Conservation (phyloP, 1,140 invertebrate genomes). For the Eumeta japonica region DNA sequence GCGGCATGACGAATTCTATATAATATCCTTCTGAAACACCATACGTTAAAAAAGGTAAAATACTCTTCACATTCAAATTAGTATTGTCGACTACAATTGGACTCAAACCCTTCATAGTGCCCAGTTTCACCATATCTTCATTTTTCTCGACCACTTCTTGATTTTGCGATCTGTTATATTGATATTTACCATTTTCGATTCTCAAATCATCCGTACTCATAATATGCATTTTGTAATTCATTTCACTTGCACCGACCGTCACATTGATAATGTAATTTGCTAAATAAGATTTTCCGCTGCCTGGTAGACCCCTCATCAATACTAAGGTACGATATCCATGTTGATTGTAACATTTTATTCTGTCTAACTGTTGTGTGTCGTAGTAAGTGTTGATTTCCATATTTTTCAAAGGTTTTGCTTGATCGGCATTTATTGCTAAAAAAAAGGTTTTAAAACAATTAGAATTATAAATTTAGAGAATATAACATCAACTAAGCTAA, state of each 20-base stretch:
- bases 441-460: too few relatives aligned
- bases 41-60: constrained; percentile 67
- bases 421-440: constrained; percentile 13
- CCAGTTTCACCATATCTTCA: constrained; percentile 59
- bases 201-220: constrained; percentile 79
- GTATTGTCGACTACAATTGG: constrained; percentile 89
- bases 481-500: too few relatives aligned
- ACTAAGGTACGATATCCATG: constrained; percentile 64
- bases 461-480: too few relatives aligned
- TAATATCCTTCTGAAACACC: constrained; percentile 69
- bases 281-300: constrained; percentile 77
- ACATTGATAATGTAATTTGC: constrained; percentile 59
- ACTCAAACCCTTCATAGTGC: constrained; percentile 60
- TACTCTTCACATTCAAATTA: constrained; percentile 77
- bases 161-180: constrained; percentile 61
- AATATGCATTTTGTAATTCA: constrained; percentile 53
- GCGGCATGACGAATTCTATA: constrained; percentile 72
- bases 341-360: constrained; percentile 26
- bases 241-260: constrained; percentile 26
- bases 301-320: constrained; percentile 75
- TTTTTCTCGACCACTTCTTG: constrained; percentile 72
- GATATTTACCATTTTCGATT: constrained; percentile 60
- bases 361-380: constrained; percentile 14
- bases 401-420: constrained; percentile 4
- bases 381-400: background rate